Base-by-base conservation (phyloP, 2,797 vertebrate genomes). In the Holocentrus rufus region DNA sequence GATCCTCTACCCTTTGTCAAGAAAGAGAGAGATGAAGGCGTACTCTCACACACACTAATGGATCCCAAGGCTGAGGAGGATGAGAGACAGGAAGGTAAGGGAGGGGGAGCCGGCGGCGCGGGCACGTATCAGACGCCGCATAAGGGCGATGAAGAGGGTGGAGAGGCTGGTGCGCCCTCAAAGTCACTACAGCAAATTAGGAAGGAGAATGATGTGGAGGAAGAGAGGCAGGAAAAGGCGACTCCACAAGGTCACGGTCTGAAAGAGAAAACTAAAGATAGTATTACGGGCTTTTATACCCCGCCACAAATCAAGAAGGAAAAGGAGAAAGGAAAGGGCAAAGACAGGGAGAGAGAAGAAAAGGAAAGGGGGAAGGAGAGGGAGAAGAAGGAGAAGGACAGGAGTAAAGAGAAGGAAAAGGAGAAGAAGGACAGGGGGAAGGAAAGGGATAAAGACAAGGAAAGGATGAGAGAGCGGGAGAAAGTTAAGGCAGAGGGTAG, bases 191-290 rank as follows among this genome's bases (percentile, higher is more conserved):
- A 77, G 70, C 85, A 80, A 13, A 57, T 81, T 46, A 89, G 42
- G 76, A 91, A 81, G 65, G 90, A 92, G 46, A 79, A 61, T 7
- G 80, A 90, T 4, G 65, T 54, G 47, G 89, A 86, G 65, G 90
- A 89, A 7, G 90, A 90, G 65, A 83, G 70, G 74, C 91, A 54
- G 71, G 87, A 85, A 11, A 91, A 87, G 78, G 77, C 34, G 0
- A 39, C 47, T 14, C 57, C 49, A 11, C 18, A 75, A 25, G 76
- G 72, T 58, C 89, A 82, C 17, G 79, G 77, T 64, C 76, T 72
- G 2, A 91, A 85, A 85, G 90, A 93, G 59, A 91, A 86, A 77
- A 78, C 76, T 67, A 91, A 85, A 90, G 91, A 93, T 11, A 63
- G 75, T 49, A 34, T 64, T 39, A 55, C 69, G 1, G 85, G 69